phyloP scores from a whole-genome alignment of 2,888 invertebrate species.

The Heliconius aoede region DNA sequence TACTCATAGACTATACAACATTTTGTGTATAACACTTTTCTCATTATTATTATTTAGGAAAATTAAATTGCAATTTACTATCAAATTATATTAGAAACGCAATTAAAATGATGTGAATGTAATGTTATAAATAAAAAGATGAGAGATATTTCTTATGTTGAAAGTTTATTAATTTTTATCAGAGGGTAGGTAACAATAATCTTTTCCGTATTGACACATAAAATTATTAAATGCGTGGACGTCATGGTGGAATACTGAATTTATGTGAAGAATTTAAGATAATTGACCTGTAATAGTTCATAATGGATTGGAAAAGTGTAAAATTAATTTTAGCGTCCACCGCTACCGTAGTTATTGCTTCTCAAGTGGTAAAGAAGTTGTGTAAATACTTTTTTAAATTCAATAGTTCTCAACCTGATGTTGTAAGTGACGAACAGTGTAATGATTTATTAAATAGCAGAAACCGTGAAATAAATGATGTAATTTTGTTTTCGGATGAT shows the following conservation, averaged over 20 bases:
- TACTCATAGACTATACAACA: not conserved
- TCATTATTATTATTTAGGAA: no score
- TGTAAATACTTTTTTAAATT: slow-evolving; percentile 67
- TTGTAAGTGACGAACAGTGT: slow-evolving; percentile 59
- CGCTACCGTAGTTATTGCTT: slow-evolving; percentile 71
- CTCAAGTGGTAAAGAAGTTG: slow-evolving; percentile 72
- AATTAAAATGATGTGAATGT: not conserved
- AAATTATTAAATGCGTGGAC: slow-evolving; percentile 63
- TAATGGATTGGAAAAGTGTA: slow-evolving; percentile 77
- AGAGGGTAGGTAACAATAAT: slow-evolving; percentile 57
- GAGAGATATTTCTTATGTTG: not conserved
- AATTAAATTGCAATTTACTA: not conserved
- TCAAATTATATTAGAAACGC: not conserved
- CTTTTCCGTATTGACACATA: not conserved
- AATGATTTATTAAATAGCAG: slow-evolving; percentile 64
- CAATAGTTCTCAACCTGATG: slow-evolving; percentile 54
- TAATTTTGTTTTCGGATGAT: slow-evolving; percentile 78
- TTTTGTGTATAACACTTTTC: not conserved
- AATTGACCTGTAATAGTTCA: slow-evolving; percentile 42
- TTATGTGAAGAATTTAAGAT: slow-evolving; percentile 24
- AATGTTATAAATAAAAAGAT: not conserved
- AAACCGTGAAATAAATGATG: slow-evolving; percentile 78
- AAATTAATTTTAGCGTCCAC: slow-evolving; percentile 74
- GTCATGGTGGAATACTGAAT: slow-evolving; percentile 64
- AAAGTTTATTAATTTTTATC: not conserved